Evolutionary conservation across 2,888 invertebrate genomes (phyloP).

Genomic region (Nomada hirtipes): DNA sequence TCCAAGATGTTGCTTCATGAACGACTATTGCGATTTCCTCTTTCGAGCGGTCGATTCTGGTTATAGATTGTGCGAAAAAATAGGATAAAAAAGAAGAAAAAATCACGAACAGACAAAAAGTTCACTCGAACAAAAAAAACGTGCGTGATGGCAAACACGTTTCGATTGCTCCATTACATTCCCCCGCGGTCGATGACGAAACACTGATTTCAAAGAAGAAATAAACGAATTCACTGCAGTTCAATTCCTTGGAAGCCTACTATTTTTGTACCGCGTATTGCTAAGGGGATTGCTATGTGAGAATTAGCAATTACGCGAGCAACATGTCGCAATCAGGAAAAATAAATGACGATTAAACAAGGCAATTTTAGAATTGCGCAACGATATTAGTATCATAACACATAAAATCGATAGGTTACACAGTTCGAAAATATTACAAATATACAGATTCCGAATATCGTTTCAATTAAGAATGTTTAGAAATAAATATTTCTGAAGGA

Average conservation of each 20-base stretch:
- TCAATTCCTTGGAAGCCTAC: neutral
- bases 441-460: too few relatives aligned
- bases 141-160: slow-evolving; percentile 50
- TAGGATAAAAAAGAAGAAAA: too few relatives aligned
- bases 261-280: neutral
- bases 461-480: too few relatives aligned
- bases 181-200: slow-evolving; percentile 42
- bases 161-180: slow-evolving; percentile 32
- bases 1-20: neutral
- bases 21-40: neutral
- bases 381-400: too few relatives aligned
- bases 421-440: too few relatives aligned
- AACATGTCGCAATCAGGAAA: neutral
- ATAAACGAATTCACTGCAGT: neutral
- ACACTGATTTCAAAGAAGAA: slow-evolving; percentile 13
- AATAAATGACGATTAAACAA: neutral
- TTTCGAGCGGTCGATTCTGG: neutral
- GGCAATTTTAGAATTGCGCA: neutral
- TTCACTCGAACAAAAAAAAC: neutral
- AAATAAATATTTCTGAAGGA: too few relatives aligned
- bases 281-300: neutral
- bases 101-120: too few relatives aligned
- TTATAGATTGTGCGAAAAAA: too few relatives aligned
- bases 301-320: neutral
- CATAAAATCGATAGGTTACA: too few relatives aligned